Base-by-base conservation (phyloP, 2,113 vertebrate species). In the Illadopsis cleaveri region DNA sequence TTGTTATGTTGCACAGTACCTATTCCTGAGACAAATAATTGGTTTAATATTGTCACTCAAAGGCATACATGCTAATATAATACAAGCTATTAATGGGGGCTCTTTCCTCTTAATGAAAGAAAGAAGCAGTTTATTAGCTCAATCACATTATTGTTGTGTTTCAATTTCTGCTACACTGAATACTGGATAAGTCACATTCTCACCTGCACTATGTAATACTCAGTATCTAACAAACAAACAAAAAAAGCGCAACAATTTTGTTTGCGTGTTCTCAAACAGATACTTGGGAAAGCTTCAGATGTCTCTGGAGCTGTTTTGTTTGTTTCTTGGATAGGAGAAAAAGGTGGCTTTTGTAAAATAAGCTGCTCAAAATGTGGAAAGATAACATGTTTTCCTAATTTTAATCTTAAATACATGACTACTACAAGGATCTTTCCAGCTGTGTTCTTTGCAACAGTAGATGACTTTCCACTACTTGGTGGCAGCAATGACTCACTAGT, bases 41-140 rank as follows among this genome's bases (percentile, higher is more conserved):
- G 35, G 69, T 85, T 88, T 82, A 96, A 94, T 89, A 96, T 31
- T 88, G 92, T 97, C 97, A 97, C 91, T 98, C 93, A 92, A 75
- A 93, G 62, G 79, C 65, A 92, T 65, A 65, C 11, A 65, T 23
- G 22, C 35, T 75, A 84, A 91, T 25, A 86, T 18, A 84, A 93
- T 56, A 71, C 84, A 78, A 86, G 42, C 23, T 86, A 80, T 82
- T 77, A 92, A 79, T 44, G 24, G 35, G 27, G 22, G 9, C 4
- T 90, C 44, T 82, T 87, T 91, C n/a, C 57, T 87, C 87, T 50
- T 71, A 90, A 86, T 73, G 72, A 73, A 89, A 64, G 51, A 80
- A 57, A 91, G 17, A 11, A 86, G 45, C 14, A 87, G 53, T 42
- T 90, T 81, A 93, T 83, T 62, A 78, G 47, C 60, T 90, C 60